Percentiles rank a stretch among this genome's conserved stretches.
phyloP scores from a whole-genome alignment of 2,113 vertebrate species.

The Aegotheles bennettii region DNA sequence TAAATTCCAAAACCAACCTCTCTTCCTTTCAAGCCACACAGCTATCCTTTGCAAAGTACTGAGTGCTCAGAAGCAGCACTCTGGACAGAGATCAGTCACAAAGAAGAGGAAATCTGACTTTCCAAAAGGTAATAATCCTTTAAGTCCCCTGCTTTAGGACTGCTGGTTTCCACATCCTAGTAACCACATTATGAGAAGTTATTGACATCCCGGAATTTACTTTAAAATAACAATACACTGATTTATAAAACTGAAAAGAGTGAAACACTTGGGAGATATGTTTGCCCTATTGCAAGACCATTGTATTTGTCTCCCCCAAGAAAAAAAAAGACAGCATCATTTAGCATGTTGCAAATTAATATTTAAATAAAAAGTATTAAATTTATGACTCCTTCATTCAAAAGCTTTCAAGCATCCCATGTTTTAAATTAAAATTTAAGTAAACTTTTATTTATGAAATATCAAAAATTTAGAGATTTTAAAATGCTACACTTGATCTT shows the following conservation, averaged over 20 bases:
- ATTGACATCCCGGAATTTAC: not conserved
- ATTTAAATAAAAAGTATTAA: constrained; percentile 17
- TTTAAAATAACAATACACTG: not conserved
- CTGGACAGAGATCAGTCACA: not conserved
- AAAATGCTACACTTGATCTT: not conserved
- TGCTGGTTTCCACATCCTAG: not conserved
- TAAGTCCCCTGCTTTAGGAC: not conserved
- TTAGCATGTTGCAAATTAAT: constrained; percentile 24
- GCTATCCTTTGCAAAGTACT: not conserved
- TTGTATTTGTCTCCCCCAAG: constrained; percentile 27
- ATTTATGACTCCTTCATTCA: not conserved
- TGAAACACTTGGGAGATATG: not conserved
- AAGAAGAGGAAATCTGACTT: not conserved
- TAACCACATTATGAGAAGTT: not conserved
- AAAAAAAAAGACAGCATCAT: constrained; percentile 16
- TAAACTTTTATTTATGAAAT: constrained; percentile 55
- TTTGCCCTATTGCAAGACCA: not conserved
- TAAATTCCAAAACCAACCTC: not conserved
- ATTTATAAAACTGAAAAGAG: not conserved
- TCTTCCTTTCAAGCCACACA: not conserved
- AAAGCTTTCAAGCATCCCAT: constrained; percentile 34
- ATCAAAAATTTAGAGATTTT: constrained; percentile 19
- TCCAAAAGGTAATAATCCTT: not conserved
- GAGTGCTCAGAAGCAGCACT: not conserved
- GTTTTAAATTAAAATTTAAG: constrained; percentile 62